Evolutionary conservation across 2,113 vertebrate species (phyloP).

Genomic region (Butastur rufipennis): DNA sequence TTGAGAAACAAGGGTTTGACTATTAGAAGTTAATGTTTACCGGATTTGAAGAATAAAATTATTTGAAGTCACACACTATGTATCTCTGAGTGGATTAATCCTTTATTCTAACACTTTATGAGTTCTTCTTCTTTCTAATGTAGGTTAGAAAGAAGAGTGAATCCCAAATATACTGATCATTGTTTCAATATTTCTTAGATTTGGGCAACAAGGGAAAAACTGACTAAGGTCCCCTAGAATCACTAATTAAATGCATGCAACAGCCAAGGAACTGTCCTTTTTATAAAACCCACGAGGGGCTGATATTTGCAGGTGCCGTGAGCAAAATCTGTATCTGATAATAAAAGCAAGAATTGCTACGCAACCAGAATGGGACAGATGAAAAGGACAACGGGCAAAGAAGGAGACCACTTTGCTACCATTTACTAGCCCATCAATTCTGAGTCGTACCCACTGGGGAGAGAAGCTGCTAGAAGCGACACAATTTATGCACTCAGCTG

Average conservation of each 20-base stretch:
- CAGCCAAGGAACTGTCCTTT: background rate
- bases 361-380: background rate
- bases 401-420: background rate
- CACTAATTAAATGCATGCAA: background rate
- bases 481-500: background rate
- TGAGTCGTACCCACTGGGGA: background rate
- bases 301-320: background rate
- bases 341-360: background rate
- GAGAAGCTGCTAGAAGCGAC: slow-evolving; percentile 9
- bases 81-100: background rate
- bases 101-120: background rate
- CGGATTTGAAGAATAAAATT: background rate
- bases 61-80: background rate
- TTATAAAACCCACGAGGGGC: background rate
- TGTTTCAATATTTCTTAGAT: background rate
- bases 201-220: background rate
- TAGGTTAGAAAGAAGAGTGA: background rate
- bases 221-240: background rate
- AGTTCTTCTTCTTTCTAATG: background rate
- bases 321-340: background rate
- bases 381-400: background rate
- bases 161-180: background rate
- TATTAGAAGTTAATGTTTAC: background rate
- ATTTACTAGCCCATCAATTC: background rate
- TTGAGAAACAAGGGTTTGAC: background rate